phyloP scores from a whole-genome alignment of 2,888 invertebrate species.

The Litoditis marina region DNA sequence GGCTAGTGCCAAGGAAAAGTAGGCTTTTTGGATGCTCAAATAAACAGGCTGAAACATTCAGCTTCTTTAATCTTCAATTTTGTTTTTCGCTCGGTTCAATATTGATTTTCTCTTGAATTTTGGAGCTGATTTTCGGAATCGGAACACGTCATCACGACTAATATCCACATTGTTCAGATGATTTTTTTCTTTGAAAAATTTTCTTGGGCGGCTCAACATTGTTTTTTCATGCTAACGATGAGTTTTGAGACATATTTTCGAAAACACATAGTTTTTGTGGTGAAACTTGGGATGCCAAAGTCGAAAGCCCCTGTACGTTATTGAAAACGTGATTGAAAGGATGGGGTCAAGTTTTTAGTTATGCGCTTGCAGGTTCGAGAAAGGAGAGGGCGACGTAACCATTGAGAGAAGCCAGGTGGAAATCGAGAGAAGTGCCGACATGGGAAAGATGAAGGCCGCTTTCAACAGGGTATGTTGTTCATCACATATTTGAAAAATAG shows the following conservation, averaged over 20 bases:
- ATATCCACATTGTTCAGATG: too few relatives aligned
- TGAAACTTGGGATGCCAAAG: too few relatives aligned
- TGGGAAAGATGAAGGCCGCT: slow-evolving; percentile 49
- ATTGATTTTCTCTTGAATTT: too few relatives aligned
- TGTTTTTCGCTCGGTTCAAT: background rate
- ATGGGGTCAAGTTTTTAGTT: too few relatives aligned
- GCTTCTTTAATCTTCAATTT: background rate
- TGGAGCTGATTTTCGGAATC: too few relatives aligned
- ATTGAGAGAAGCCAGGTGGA: slow-evolving; percentile 45
- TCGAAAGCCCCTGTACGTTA: background rate
- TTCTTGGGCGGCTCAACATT: too few relatives aligned
- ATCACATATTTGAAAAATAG: too few relatives aligned
- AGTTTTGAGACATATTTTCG: too few relatives aligned
- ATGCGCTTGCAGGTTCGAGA: slow-evolving; percentile 44
- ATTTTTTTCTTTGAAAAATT: too few relatives aligned
- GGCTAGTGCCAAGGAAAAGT: slow-evolving; percentile 48
- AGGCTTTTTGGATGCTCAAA: slow-evolving; percentile 13
- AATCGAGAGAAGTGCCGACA: slow-evolving; percentile 49
- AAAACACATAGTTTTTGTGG: too few relatives aligned
- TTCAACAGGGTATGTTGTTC: slow-evolving; percentile 40
- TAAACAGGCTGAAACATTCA: background rate
- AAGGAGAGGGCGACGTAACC: slow-evolving; percentile 43
- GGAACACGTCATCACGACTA: too few relatives aligned
- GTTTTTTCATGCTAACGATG: too few relatives aligned
- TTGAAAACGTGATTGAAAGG: background rate